Percentiles rank a stretch among this genome's conserved stretches.
Evolutionary conservation across 1,140 invertebrate genomes (phyloP).

Genomic region (Anthonomus grandis): DNA sequence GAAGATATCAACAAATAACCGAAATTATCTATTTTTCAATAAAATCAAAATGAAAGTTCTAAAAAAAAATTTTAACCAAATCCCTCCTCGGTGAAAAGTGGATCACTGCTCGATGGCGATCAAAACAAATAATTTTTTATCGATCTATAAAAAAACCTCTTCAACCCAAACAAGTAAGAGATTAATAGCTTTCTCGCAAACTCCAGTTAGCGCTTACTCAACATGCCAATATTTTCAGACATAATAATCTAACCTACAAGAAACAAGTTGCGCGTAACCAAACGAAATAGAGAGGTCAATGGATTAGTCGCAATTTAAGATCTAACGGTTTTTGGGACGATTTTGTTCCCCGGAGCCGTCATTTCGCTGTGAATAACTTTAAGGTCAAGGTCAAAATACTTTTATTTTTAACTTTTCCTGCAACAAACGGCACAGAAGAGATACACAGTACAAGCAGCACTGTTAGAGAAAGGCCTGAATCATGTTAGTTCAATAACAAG

Average conservation of each 20-base stretch:
- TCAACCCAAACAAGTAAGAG: slow-evolving; percentile 21
- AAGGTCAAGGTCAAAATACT: slow-evolving; percentile 40
- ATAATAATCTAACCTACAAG: slow-evolving; percentile 27
- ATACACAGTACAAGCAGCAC: too few species aligned
- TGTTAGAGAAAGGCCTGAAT: too few species aligned
- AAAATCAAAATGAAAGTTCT: too few species aligned
- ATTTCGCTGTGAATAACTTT: slow-evolving; percentile 37
- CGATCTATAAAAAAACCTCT: too few species aligned
- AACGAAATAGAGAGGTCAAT: slow-evolving; percentile 34
- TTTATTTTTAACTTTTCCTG: slow-evolving; percentile 42
- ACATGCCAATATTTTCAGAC: slow-evolving; percentile 21
- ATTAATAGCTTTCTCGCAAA: slow-evolving; percentile 23
- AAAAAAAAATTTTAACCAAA: too few species aligned
- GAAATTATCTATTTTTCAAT: too few species aligned
- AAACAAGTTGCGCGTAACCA: slow-evolving; percentile 16
- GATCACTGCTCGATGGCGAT: too few species aligned
- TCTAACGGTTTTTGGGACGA: slow-evolving; percentile 35
- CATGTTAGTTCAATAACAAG: too few species aligned
- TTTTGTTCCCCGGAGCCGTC: slow-evolving; percentile 28
- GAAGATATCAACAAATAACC: too few species aligned
- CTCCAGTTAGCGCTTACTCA: slow-evolving; percentile 17
- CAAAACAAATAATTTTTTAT: too few species aligned
- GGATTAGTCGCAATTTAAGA: slow-evolving; percentile 38
- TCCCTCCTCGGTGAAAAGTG: too few species aligned
- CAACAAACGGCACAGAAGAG: slow-evolving; percentile 21